Conservation (phyloP, 2,797 vertebrate species). For the Myripristis murdjan region DNA sequence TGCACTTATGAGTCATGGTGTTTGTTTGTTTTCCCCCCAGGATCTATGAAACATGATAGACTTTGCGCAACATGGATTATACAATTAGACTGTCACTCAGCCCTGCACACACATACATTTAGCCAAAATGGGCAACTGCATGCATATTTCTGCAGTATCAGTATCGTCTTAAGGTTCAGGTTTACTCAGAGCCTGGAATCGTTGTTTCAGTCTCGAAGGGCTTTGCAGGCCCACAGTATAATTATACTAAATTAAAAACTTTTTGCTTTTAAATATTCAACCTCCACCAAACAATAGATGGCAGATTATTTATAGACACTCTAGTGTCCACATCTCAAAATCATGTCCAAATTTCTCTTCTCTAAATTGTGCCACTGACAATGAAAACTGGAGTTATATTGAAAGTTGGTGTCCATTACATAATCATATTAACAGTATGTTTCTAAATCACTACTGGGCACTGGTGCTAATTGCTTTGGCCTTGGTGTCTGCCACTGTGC, state of each 20-base stretch:
- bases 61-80: neutral
- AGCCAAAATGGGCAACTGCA: neutral
- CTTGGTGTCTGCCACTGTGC: slow-evolving; percentile 18
- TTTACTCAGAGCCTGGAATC: too few species aligned
- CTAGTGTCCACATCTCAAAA: neutral
- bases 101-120: too few species aligned
- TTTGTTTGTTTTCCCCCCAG: too few species aligned
- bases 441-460: slow-evolving; percentile 39
- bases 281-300: neutral
- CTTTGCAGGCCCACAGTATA: too few species aligned
- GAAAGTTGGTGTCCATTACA: slow-evolving; percentile 15
- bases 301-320: neutral
- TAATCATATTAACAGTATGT: slow-evolving; percentile 40
- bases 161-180: too few species aligned
- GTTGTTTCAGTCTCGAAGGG: too few species aligned
- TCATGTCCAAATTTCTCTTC: neutral
- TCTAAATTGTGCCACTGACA: neutral
- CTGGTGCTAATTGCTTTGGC: slow-evolving; percentile 47
- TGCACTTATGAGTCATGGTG: neutral
- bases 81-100: neutral
- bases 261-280: neutral
- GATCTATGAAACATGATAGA: neutral
- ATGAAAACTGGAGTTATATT: neutral
- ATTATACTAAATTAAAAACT: too few species aligned
- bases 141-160: neutral